These are phyloP conservation scores for Dolomedes plantarius DNA, from an alignment of 2,888 invertebrate species.

Conservation along the genomic window DNA sequence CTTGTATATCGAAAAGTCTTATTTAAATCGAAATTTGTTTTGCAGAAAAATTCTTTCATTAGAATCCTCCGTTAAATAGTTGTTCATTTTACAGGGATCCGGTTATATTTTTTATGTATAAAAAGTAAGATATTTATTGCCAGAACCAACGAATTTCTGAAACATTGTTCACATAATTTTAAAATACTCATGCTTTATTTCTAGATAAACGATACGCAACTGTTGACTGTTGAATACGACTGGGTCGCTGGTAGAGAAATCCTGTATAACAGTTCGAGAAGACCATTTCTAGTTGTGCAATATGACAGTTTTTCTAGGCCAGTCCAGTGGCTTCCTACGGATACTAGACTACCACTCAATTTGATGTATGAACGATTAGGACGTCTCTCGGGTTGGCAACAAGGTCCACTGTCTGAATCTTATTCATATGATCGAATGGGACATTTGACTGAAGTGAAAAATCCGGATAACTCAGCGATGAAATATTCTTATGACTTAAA, in stretches of 20 bases:
- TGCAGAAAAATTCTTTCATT: too few relatives aligned
- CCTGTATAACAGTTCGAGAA: conserved; percentile 80
- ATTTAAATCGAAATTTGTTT: too few relatives aligned
- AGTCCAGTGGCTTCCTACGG: conserved; percentile 77
- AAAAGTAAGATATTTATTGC: too few relatives aligned
- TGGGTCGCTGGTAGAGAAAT: conserved; percentile 77
- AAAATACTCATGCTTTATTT: too few relatives aligned
- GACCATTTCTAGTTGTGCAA: conserved; percentile 79
- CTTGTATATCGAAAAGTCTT: too few relatives aligned
- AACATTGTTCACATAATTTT: too few relatives aligned
- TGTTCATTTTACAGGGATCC: too few relatives aligned
- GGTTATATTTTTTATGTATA: too few relatives aligned
- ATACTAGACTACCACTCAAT: conserved; percentile 91
- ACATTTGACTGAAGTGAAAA: conserved; percentile 90
- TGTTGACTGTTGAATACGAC: conserved; percentile 93
- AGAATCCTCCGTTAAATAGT: too few relatives aligned
- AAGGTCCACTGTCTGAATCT: conserved; percentile 92
- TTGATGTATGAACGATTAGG: conserved; percentile 94
- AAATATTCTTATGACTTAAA: conserved; percentile 91
- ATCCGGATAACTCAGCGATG: conserved; percentile 92
- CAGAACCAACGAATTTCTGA: too few relatives aligned
- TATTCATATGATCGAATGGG: conserved; percentile 94
- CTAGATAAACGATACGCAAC: conserved; percentile 91
- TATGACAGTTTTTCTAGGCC: conserved; percentile 77
- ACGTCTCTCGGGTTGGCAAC: conserved; percentile 91